Evolutionary conservation across 2,888 invertebrate species (phyloP).

Genomic region (Microctonus aethiopoides): DNA sequence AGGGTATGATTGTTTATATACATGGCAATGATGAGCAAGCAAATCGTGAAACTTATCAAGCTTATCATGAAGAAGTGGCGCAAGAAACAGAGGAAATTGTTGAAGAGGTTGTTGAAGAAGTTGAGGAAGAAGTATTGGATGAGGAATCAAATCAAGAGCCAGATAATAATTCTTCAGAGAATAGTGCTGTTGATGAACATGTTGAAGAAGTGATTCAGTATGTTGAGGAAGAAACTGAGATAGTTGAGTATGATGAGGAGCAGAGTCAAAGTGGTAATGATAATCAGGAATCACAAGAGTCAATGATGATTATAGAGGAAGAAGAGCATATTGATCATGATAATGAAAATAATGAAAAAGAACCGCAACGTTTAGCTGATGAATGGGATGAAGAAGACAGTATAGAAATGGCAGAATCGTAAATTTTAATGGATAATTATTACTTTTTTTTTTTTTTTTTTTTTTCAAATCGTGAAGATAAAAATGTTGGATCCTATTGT

Average conservation of each 20-base stretch:
- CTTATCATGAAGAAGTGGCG: conserved; percentile 42
- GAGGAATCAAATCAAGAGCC: conserved; percentile 41
- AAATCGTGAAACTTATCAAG: conserved; percentile 46
- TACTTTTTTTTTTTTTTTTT: neutral
- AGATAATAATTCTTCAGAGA: conserved; percentile 43
- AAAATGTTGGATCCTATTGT: neutral
- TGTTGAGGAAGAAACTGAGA: conserved; percentile 66
- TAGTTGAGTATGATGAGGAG: conserved; percentile 60
- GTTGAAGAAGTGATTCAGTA: conserved; percentile 62
- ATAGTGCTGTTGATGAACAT: conserved; percentile 36
- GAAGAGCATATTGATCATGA: conserved; percentile 57
- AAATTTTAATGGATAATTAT: conserved; percentile 31
- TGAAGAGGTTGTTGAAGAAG: conserved; percentile 54
- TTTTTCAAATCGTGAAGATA: neutral
- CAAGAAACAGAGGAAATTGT: conserved; percentile 41
- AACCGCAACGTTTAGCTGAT: conserved; percentile 46
- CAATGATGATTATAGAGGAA: conserved; percentile 61
- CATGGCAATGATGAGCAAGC: conserved; percentile 53
- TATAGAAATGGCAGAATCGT: conserved; percentile 43
- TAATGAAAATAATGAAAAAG: conserved; percentile 37
- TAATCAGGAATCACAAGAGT: conserved; percentile 57
- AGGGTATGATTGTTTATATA: conserved; percentile 63
- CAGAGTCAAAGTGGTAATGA: conserved; percentile 58
- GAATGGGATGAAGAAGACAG: conserved; percentile 58
- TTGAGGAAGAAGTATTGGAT: conserved; percentile 57